Evolutionary conservation across 2,888 invertebrate species (phyloP), one percentile per base, ranked within the genome.

Genomic region (Epinotia demarniana): DNA sequence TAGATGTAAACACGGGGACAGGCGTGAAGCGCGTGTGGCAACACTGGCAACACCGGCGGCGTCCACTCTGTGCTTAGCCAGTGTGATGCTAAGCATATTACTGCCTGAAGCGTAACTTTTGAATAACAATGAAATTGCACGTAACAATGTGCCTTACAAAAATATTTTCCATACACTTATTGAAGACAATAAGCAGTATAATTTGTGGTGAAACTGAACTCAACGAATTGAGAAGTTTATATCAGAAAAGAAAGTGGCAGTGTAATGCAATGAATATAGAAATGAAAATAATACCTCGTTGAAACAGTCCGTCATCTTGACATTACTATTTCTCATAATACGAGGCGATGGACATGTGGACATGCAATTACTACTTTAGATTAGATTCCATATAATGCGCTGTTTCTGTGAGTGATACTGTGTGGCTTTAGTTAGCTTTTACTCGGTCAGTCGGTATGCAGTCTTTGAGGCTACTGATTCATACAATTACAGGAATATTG

Each of bases 61-160:
- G 66, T 66, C 75, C 70, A 70, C 63, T 63, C 64, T 19, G 57
- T 58, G 43, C 57, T 75, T 49, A 62, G 46, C 53, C 71, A 61
- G 71, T 55, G 60, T 46, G 23, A 69, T 60, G 58, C 27, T 66
- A 67, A 71, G 72, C 66, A 67, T 66, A 67, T 72, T 70, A 74
- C 63, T 19, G 61, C 61, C 66, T 63, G 33, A 49, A 74, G 63
- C 71, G 71, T 67, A 75, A 75, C 71, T 75, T 68, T 67, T 75
- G 75, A 75, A 71, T 75, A 72, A 75, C 75, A 75, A 75, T 75
- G 57, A 75, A 72, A 75, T 72, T 72, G 72, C 71, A 72, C 75
- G 66, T 72, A 75, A 75, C 75, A 75, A 75, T 75, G 67, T 61
- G 71, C 49, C 75, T 72, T 67, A 71, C 43, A 71, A 71, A 71